phyloP scores from a whole-genome alignment of 2,888 invertebrate species.

The Hoplodrina ambigua region DNA sequence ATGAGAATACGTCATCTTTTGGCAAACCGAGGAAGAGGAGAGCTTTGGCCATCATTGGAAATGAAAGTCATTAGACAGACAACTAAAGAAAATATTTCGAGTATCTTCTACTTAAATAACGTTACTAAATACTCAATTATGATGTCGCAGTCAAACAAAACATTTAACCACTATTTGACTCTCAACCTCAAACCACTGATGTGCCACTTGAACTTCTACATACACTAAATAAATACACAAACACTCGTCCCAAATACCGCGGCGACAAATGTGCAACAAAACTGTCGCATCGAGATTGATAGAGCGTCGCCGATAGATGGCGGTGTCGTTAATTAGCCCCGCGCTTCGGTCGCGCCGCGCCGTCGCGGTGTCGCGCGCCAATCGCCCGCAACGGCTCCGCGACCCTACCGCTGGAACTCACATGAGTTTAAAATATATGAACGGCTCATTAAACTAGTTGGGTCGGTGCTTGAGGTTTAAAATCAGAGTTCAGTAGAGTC shows the following conservation, averaged over 20 bases:
- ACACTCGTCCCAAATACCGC: constrained; percentile 57
- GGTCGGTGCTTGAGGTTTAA: constrained; percentile 15
- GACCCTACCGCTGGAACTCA: constrained; percentile 65
- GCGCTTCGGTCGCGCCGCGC: constrained; percentile 65
- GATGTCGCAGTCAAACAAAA: not conserved
- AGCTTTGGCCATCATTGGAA: too few species aligned
- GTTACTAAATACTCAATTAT: too few species aligned
- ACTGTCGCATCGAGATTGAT: constrained; percentile 82
- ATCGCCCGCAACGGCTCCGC: constrained; percentile 75
- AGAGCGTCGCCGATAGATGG: constrained; percentile 86
- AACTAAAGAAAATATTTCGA: too few species aligned
- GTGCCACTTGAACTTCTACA: constrained; percentile 47
- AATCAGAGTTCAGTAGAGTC: not conserved
- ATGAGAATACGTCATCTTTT: too few species aligned
- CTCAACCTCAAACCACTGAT: constrained; percentile 23
- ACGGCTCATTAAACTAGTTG: constrained; percentile 45
- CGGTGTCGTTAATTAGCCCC: constrained; percentile 84
- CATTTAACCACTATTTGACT: constrained; percentile 17
- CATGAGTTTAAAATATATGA: constrained; percentile 39
- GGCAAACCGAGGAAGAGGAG: too few species aligned
- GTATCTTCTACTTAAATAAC: too few species aligned
- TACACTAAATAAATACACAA: constrained; percentile 52
- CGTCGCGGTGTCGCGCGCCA: constrained; percentile 75
- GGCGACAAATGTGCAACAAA: constrained; percentile 79
- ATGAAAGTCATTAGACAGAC: too few species aligned